A percentile compares a stretch with the other conserved stretches of the same genome.
Evolutionary conservation across 2,797 vertebrate species (phyloP).

Genomic region (Thaleichthys pacificus): DNA sequence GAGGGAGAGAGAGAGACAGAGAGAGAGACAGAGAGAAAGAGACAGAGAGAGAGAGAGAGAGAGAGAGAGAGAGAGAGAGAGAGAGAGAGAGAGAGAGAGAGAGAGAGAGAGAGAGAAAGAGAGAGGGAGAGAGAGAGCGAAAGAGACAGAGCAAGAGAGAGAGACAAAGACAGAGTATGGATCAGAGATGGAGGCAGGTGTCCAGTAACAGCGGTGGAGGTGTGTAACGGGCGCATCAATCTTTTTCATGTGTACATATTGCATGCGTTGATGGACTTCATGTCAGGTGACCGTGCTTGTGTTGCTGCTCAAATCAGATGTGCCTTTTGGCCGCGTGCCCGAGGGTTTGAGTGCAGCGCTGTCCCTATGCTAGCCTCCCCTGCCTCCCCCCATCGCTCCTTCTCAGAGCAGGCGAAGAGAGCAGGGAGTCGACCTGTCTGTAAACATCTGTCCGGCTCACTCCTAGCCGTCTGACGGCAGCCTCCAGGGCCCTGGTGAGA

Average conservation of each 20-base stretch:
- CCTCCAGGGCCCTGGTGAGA: background rate
- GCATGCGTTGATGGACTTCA: slow-evolving; percentile 47
- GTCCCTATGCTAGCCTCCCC: too few species aligned
- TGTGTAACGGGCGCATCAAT: slow-evolving; percentile 40
- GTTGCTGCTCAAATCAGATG: slow-evolving; percentile 57
- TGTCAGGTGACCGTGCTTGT: slow-evolving; percentile 43
- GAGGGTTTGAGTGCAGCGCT: too few species aligned
- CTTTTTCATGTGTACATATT: slow-evolving; percentile 53
- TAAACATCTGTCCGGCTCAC: background rate
- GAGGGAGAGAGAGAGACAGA: background rate
- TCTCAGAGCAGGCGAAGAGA: background rate
- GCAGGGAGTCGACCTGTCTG: slow-evolving; percentile 1
- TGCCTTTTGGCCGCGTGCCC: slow-evolving; percentile 32
- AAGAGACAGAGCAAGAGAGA: too few species aligned
- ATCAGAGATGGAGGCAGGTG: background rate
- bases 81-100: background rate
- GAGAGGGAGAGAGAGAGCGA: background rate
- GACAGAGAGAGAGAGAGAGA: background rate
- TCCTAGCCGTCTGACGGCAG: background rate
- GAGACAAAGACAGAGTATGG: background rate
- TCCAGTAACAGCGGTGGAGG: slow-evolving; percentile 23
- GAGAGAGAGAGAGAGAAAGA: background rate
- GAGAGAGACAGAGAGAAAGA: too few species aligned
- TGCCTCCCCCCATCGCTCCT: background rate
- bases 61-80: background rate